Percentiles rank a stretch among this genome's conserved stretches.
phyloP scores from a whole-genome alignment of 2,797 vertebrate genomes.

The Microcaecilia unicolor region DNA sequence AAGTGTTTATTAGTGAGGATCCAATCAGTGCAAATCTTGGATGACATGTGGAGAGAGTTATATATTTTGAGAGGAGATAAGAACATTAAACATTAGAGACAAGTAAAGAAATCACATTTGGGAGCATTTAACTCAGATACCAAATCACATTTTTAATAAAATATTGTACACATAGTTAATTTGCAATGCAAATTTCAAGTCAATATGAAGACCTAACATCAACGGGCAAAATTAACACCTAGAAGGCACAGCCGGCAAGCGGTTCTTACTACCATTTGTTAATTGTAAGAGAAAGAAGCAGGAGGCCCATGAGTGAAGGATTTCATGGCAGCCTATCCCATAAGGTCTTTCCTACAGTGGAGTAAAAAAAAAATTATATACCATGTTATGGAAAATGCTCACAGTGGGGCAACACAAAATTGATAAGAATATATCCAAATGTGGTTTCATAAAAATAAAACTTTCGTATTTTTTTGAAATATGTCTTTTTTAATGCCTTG shows the following conservation, averaged over 20 bases:
- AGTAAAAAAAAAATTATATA: neutral
- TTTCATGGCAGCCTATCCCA: too few species aligned
- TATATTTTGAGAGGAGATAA: too few species aligned
- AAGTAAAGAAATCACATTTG: too few species aligned
- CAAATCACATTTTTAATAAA: neutral
- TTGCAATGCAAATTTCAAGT: neutral
- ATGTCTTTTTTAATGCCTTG: constrained; percentile 11
- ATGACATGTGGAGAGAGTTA: too few species aligned
- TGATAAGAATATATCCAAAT: neutral
- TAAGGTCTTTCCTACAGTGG: too few species aligned
- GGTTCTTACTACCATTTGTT: neutral
- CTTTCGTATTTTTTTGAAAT: neutral
- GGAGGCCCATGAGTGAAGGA: neutral
- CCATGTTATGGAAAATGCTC: too few species aligned
- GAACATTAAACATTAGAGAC: too few species aligned
- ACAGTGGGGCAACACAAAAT: neutral
- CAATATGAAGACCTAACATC: too few species aligned
- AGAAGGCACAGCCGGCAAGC: neutral
- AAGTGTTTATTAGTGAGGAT: too few species aligned
- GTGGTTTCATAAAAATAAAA: neutral
- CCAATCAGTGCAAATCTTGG: too few species aligned
- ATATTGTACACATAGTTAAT: neutral
- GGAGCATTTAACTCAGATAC: neutral
- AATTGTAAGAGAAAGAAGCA: neutral
- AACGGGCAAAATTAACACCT: neutral